Base-by-base conservation (phyloP, 2,888 invertebrate species). In the Brenthis hecate region DNA sequence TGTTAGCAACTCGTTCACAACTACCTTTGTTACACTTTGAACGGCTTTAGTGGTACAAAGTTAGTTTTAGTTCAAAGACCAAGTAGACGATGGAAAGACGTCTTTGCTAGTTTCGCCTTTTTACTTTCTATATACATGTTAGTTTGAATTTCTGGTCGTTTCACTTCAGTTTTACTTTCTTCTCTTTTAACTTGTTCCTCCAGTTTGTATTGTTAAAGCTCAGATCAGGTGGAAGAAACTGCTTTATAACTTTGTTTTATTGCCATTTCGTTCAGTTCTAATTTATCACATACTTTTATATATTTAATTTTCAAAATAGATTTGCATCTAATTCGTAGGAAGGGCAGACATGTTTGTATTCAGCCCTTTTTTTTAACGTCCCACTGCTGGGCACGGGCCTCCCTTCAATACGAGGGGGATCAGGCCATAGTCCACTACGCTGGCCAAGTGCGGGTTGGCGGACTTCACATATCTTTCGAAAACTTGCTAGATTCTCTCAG, bases 31-130 rank as follows among this genome's bases (percentile, higher is more conserved):
- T 69, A 71, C 65, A 63, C 66, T 71, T 61, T 63, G 54, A 68
- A 72, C 72, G 70, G 68, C 68, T 70, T 72, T 71, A 68, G 72
- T 72, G 72, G 68, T 71, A 57, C 64, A 64, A 72, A 72, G 60
- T 72, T 72, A 69, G 69, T 72, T 72, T 66, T 69, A 67, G 61
- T 64, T 66, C 66, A 64, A 70, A 68, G 61, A 71, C 58, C 28
- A 56, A 68, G 64, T 68, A 62, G 64, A 63, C 58, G 60, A 67
- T 64, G 61, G 65, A 72, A 65, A 60, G 70, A 66, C 56, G 62
- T 66, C 66, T 70, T 72, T 53, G 61, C 50, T 60, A 63, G 68
- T 71, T 58, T 28, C 53, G 19, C 54, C 53, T 64, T 65, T 68
- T 68, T 68, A 68, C 67, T 63, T 63, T 36, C 58, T 19, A 60